phyloP scores from a whole-genome alignment of 2,113 vertebrate genomes.

The Gavia stellata region DNA sequence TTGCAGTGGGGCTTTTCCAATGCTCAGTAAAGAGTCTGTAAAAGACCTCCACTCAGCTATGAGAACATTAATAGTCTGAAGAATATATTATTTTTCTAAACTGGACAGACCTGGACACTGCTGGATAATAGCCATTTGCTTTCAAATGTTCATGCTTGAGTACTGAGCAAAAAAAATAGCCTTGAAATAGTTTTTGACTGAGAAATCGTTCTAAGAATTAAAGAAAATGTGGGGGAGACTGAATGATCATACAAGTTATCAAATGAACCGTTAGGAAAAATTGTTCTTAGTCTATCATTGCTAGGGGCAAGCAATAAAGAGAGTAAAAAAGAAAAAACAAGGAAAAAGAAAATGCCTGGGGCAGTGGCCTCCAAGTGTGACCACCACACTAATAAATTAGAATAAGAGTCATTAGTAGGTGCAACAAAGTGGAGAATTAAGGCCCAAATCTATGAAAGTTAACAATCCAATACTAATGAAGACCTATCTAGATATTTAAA shows the following conservation, averaged over 20 bases:
- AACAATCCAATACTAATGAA: slow-evolving; percentile 53
- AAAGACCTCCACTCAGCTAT: neutral
- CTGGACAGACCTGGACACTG: neutral
- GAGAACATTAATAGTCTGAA: neutral
- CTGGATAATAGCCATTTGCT: neutral
- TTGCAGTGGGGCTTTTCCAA: neutral
- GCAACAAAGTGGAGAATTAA: slow-evolving; percentile 50
- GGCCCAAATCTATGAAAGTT: slow-evolving; percentile 24
- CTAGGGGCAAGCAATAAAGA: neutral
- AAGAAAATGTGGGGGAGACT: neutral
- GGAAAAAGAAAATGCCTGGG: slow-evolving; percentile 21
- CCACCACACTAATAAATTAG: slow-evolving; percentile 40
- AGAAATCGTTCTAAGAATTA: neutral
- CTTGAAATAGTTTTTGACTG: neutral
- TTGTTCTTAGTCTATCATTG: slow-evolving; percentile 5
- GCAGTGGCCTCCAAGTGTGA: slow-evolving; percentile 15
- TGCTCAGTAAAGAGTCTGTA: neutral
- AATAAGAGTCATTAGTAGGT: slow-evolving; percentile 48
- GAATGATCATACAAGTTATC: slow-evolving; percentile 16
- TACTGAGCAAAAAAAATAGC: neutral
- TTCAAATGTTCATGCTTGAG: neutral
- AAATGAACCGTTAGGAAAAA: neutral
- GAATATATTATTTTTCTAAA: neutral
- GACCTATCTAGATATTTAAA: slow-evolving; percentile 9
- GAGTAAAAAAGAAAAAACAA: neutral